Conservation (phyloP, 2,113 vertebrate genomes). For the Jacana jacana region DNA sequence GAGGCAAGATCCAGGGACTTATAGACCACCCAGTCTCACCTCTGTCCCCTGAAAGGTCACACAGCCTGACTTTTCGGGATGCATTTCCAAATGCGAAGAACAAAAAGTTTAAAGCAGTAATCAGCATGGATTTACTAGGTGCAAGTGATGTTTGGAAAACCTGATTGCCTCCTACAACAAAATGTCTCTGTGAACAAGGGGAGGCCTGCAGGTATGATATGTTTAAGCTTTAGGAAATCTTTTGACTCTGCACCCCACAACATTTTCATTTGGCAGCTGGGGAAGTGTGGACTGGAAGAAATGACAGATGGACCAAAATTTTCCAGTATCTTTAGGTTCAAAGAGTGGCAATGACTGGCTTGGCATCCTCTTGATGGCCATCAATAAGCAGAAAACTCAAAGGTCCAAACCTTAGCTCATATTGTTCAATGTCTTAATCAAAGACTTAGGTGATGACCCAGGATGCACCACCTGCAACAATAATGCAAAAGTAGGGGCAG, state of each 20-base stretch:
- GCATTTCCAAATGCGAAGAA: background rate
- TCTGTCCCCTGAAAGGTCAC: background rate
- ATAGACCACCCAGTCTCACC: background rate
- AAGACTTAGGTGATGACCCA: background rate
- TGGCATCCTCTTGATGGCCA: background rate
- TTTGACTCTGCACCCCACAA: background rate
- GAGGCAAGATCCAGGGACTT: background rate
- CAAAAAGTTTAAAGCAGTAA: background rate
- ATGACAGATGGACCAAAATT: background rate
- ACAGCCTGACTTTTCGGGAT: background rate
- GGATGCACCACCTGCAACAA: background rate
- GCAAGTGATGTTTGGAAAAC: background rate
- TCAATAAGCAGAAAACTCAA: background rate
- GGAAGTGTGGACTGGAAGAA: background rate
- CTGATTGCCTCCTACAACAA: background rate
- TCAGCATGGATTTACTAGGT: background rate
- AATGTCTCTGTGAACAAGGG: background rate
- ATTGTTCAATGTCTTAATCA: background rate
- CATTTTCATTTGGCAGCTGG: background rate
- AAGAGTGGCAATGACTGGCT: background rate
- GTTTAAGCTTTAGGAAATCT: background rate
- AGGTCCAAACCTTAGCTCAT: background rate
- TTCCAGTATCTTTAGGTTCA: background rate
- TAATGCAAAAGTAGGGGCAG: background rate
- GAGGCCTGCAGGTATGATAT: background rate